Conservation (phyloP, 1,140 invertebrate genomes). For the Semibalanus balanoides region DNA sequence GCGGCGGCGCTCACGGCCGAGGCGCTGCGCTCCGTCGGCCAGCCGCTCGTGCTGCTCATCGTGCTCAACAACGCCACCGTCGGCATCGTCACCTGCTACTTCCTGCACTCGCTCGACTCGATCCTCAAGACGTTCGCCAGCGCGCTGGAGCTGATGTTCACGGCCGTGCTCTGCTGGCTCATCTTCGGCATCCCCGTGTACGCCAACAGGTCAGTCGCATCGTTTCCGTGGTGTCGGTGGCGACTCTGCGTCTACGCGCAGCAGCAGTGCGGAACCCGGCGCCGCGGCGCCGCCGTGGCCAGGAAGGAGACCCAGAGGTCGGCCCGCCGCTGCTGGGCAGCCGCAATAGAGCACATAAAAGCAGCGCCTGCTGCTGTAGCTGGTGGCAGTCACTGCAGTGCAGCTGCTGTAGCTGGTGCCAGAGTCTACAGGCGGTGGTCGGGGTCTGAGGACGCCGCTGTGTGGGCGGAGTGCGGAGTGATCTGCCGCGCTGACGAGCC, state of each 20-base stretch:
- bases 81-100: constrained; percentile 87
- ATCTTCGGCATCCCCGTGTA: constrained; percentile 77
- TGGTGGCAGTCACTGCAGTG: too few relatives aligned
- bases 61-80: constrained; percentile 79
- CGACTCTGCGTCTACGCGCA: constrained; percentile 75
- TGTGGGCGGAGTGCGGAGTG: too few relatives aligned
- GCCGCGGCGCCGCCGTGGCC: neutral
- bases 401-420: too few relatives aligned
- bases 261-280: constrained; percentile 49
- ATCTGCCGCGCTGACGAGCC: too few relatives aligned
- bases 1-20: constrained; percentile 40
- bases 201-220: constrained; percentile 70
- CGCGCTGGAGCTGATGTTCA: constrained; percentile 81
- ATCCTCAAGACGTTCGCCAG: constrained; percentile 93
- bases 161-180: constrained; percentile 72
- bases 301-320: too few relatives aligned
- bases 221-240: constrained; percentile 59
- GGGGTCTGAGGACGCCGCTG: too few relatives aligned
- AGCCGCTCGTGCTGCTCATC: constrained; percentile 58
- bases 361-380: too few relatives aligned
- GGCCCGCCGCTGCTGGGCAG: too few relatives aligned
- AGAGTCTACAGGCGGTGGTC: too few relatives aligned
- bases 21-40: constrained; percentile 40
- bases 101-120: constrained; percentile 82
- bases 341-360: too few relatives aligned